Base-by-base conservation (phyloP, 2,888 invertebrate species). In the Sinodicranocentrus sp. region DNA sequence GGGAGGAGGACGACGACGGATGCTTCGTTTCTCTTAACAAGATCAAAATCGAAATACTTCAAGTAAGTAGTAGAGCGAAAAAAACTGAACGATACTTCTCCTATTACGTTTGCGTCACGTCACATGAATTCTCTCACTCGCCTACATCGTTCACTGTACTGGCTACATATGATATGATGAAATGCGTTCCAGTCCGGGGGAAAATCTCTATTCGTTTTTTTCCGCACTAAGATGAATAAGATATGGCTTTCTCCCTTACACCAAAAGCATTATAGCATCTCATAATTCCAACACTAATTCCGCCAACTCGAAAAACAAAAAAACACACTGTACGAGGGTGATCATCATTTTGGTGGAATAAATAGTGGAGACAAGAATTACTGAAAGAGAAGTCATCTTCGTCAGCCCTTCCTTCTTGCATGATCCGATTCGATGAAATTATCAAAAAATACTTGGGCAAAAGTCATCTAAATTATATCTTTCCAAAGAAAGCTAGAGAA, bases 31-130 rank as follows among this genome's bases (percentile, higher is more conserved):
- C 44, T 63, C 57, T 54, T 72, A 80, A 71, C 79, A 72, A 65
- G 79, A 80, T 80, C 72, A 80, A 72, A 80, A 80, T 80, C 79
- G 72, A 80, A 52, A 78, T 70, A 54, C 63, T 48, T 75, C 43
- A 65, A 23, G 52, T 68, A 25, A 26, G 68, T 44, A 17, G 68
- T 44, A 48, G 13, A 75, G 28, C 39, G 44, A 39, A 59, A 61
- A 44, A 57, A 65, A 43, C 43, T 39, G 65, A 65, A 43, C 65
- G 65, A 76, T 54, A 65, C 70, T 72, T 33, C 72, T 57, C 23
- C 52, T 52, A 19, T 72, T 72, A 59, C 57, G 59, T 57, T 72
- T 59, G 72, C 72, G 23, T 59, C 70, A 70, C 25, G 28, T 28
- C 72, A 72, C 72, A 72, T 59, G 59, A 71, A 57, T 68, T 48